Percentiles rank a stretch among this genome's conserved stretches.
Conservation (phyloP, 2,797 vertebrate species). For the Tokudaia muenninki region DNA sequence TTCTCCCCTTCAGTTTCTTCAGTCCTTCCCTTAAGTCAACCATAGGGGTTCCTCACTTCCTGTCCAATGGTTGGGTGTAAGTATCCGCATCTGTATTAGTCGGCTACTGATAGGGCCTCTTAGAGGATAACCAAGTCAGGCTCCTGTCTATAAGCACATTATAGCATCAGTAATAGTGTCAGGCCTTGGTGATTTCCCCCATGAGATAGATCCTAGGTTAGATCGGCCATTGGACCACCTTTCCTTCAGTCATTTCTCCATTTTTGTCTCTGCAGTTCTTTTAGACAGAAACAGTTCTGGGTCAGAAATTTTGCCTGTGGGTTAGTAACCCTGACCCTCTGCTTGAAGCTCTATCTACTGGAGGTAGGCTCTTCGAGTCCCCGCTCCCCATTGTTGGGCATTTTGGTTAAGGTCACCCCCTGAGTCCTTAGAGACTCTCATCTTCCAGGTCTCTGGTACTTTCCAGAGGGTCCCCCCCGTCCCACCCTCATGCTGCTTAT, state of each 20-base stretch:
- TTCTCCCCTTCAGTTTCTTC: neutral
- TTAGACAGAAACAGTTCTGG: neutral
- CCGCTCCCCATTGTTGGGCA: no score
- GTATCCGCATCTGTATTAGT: neutral
- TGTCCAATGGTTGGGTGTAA: neutral
- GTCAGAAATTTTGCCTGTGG: neutral
- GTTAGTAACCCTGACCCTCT: neutral
- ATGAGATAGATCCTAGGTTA: neutral
- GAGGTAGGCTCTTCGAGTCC: no score
- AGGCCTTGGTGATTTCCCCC: neutral
- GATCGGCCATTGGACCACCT: neutral
- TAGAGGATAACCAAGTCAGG: neutral
- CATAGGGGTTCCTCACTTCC: neutral
- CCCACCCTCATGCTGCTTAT: neutral
- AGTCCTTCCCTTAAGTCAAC: neutral
- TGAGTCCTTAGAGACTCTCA: neutral
- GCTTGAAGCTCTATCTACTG: neutral
- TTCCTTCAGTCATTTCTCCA: neutral
- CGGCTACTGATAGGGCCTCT: neutral
- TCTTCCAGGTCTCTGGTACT: no score
- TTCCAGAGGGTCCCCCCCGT: no score
- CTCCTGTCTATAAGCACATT: neutral
- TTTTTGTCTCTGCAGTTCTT: neutral
- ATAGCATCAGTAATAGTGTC: neutral
- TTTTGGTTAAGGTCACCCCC: neutral